These are phyloP conservation scores for Lycodopsis pacificus DNA, from an alignment of 2,797 vertebrate genomes.

Conservation along the genomic window DNA sequence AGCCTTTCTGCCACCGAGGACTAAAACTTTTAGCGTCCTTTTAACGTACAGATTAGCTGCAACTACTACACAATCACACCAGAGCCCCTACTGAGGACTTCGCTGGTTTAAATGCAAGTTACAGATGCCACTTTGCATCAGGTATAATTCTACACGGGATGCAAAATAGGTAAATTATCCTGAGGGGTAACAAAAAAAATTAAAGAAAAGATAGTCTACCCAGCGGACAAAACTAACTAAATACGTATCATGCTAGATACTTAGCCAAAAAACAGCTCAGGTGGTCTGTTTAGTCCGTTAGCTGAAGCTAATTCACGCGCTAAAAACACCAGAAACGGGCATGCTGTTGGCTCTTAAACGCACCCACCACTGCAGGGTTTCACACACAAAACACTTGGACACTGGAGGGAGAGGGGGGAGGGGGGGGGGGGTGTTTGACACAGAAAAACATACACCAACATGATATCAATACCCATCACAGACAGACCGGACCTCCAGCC, in stretches of 20 bases:
- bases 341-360: constrained; percentile 37
- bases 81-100: neutral
- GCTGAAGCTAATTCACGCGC: constrained; percentile 1
- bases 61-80: neutral
- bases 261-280: neutral
- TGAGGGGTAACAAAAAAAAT: neutral
- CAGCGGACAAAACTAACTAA: fast-evolving
- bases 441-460: constrained; percentile 53
- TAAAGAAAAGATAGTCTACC: neutral
- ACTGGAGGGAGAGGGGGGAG: neutral
- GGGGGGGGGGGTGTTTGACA: constrained; percentile 21
- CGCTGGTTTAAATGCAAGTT: constrained; percentile 16
- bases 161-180: constrained; percentile 10
- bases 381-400: constrained; percentile 52
- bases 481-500: constrained; percentile 51
- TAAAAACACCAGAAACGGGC: constrained; percentile 30
- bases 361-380: constrained; percentile 41
- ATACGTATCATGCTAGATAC: neutral
- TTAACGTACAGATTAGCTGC: neutral
- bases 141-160: neutral
- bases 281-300: neutral
- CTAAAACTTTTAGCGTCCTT: neutral
- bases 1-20: neutral
- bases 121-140: constrained; percentile 18
- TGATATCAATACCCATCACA: constrained; percentile 33